Conservation (phyloP, 2,797 vertebrate species). For the Sparidentex hasta region DNA sequence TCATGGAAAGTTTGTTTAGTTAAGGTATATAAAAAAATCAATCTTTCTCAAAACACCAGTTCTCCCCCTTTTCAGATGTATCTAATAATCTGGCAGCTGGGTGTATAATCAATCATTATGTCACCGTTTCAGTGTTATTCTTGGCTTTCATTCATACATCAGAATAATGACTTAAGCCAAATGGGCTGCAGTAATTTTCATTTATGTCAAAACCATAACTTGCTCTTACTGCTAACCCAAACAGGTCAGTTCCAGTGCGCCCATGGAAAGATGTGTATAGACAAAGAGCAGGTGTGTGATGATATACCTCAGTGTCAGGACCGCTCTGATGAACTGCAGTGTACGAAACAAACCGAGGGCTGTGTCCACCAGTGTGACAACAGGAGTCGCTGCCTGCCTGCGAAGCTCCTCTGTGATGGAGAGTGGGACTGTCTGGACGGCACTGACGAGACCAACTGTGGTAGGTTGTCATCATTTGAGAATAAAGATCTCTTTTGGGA, state of each 20-base stretch:
- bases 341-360: conserved; percentile 67
- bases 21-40: too few species aligned
- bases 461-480: conserved; percentile 74
- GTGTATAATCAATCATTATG: neutral
- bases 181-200: neutral
- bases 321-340: conserved; percentile 87
- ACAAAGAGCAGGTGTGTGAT: conserved; percentile 83
- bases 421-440: conserved; percentile 87
- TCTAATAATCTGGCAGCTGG: neutral
- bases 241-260: conserved; percentile 88
- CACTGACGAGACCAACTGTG: conserved; percentile 86
- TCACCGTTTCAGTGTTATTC: neutral
- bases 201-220: neutral
- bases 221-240: neutral
- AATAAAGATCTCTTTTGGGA: conserved; percentile 5
- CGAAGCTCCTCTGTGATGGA: conserved; percentile 87
- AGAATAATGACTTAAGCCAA: neutral
- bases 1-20: too few species aligned
- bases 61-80: neutral
- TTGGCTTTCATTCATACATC: neutral
- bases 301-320: conserved; percentile 87
- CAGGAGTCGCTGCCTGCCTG: conserved; percentile 83
- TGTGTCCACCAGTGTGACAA: conserved; percentile 87
- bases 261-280: conserved; percentile 81
- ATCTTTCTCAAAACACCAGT: too few species aligned